Conservation (phyloP, 2,797 vertebrate species). For the Thaleichthys pacificus region DNA sequence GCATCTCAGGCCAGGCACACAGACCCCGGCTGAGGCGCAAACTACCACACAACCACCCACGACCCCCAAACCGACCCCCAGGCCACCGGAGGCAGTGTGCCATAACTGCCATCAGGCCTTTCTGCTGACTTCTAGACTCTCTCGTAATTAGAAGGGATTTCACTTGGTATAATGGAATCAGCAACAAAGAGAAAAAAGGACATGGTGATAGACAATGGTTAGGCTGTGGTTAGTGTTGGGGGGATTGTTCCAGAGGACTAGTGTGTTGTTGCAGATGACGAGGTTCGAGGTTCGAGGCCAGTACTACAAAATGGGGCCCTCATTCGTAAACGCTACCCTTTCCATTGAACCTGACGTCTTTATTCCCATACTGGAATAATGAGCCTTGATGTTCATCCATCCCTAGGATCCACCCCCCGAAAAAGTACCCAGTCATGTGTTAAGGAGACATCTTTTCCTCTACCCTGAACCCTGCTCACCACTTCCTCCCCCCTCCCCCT, state of each 20-base stretch:
- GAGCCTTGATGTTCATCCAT: conserved; percentile 56
- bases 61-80: conserved; percentile 12
- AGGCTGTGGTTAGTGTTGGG: too few relatives aligned
- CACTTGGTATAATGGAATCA: too few relatives aligned
- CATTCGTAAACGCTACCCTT: conserved; percentile 50
- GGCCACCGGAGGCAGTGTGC: conserved; percentile 48
- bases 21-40: neutral
- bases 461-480: conserved; percentile 33
- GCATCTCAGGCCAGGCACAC: conserved; percentile 42
- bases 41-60: neutral
- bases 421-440: conserved; percentile 62
- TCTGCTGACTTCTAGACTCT: conserved; percentile 54
- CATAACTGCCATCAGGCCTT: conserved; percentile 49
- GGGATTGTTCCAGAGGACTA: too few relatives aligned
- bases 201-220: too few relatives aligned
- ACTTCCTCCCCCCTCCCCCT: conserved; percentile 17
- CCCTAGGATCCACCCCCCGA: conserved; percentile 52
- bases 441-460: conserved; percentile 54
- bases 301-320: conserved; percentile 13
- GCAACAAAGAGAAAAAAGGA: too few relatives aligned
- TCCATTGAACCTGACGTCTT: conserved; percentile 47
- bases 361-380: conserved; percentile 64
- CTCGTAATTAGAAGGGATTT: too few relatives aligned
- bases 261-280: too few relatives aligned
- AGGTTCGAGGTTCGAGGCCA: neutral